Base-by-base conservation (phyloP, 1,140 invertebrate species). In the Ips nitidus region DNA sequence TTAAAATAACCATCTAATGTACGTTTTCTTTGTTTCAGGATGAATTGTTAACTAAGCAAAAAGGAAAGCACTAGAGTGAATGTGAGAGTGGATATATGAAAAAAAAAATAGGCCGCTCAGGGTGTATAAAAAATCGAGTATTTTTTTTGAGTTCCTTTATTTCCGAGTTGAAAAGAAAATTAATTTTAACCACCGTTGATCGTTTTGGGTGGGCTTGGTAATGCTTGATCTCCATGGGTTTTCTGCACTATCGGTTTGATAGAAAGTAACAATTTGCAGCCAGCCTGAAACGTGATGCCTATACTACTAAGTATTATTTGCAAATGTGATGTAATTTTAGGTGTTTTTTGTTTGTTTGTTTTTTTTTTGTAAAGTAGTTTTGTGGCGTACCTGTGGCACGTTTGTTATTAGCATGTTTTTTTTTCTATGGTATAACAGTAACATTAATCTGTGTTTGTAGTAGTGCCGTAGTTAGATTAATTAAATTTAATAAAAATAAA, bases 1-100 rank as follows among this genome's bases (percentile, higher is more conserved):
- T 22, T 22, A 22, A 22, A 22, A 22, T 50, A 2, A 50, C 7
- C 1, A 3, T 50, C 52, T 55, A 55, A 55, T 55, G 37, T 36
- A 6, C 5, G 37, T 55, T 70, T 66, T 69, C 71, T 71, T 75
- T 77, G 74, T 75, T 76, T 71, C 66, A 75, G 76, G 61, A 71
- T 73, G 52, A 39, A 67, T 68, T 53, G 41, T 66, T 71, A 68
- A 43, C 53, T 53, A 60, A 69, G 56, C 55, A 57, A 50, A 41
- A 69, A 41, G 55, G 66, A 43, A 56, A 47, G 56, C 55, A 53
- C 39, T 67, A 66, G 56, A 63, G 70, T 66, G 58, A 62, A 66
- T 69, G 67, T 73, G 71, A 72, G 68, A 69, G 65, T 66, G 69
- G 38, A 52, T 52, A 52, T 41, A 61, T 68, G 64, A 52, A 72